Base-by-base conservation (phyloP, 2,888 invertebrate species). In the Caenorhabditis sp. region DNA sequence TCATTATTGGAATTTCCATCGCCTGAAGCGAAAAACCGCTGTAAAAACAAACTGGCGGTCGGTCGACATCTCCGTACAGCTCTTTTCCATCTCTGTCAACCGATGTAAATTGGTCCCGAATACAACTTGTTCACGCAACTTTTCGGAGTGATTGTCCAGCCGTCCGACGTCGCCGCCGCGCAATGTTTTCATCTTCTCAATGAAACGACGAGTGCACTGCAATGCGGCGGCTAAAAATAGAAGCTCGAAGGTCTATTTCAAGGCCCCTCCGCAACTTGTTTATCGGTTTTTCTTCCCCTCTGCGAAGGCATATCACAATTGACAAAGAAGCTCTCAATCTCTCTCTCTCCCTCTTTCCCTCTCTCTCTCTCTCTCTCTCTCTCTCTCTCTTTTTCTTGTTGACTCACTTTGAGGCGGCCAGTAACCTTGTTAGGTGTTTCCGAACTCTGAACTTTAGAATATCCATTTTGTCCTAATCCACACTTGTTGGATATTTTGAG, bases 21-120 rank as follows among this genome's bases (percentile, higher is more conserved):
- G 68, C 68, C 68, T 58, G 56, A 52, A 68, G 68, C 68, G 17
- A 68, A 68, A 66, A 39, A 53, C 53, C 26, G 53, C 53, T 53
- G 53, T 8, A 52, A 53, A 37, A 53, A 53, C 37, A 53, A 53
- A 37, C 39, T 32, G 11, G 52, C 2, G 30, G 8, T 20, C 20
- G 35, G 35, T 35, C 35, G 35, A 35, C 35, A 35, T 32, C 20
- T 15, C 15, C 15, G 52, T 15, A 20, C 2, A 41, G 62, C 66
- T 56, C 37, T n/a, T 53, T 27, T 46, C 53, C 20, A 22, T 52
- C 43, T 41, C 27, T 24, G 48, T 27, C 45, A 37, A 65, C 37
- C 39, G 46, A 65, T 65, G 55, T 65, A 65, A 65, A 65, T 65
- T 65, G 65, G 65, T 55, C 39, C 65, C 65, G 48, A 65, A 65